Percentiles rank a stretch among this genome's conserved stretches.
phyloP scores from a whole-genome alignment of 1,140 invertebrate species.

The Spodoptera frugiperda region DNA sequence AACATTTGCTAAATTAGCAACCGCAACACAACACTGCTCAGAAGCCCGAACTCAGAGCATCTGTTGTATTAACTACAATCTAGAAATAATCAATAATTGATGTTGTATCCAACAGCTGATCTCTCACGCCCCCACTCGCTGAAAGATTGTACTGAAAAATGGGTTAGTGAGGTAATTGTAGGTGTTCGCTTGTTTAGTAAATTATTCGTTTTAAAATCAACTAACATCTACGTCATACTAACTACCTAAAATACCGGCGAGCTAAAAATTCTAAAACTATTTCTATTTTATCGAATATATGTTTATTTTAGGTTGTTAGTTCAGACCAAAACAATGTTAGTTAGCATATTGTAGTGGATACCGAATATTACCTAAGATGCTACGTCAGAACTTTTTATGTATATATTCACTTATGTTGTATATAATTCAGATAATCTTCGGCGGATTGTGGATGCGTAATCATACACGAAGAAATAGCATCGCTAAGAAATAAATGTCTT shows the following conservation, averaged over 20 bases:
- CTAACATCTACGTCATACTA: constrained; percentile 36
- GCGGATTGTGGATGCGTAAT: too few species aligned
- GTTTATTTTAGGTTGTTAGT: constrained; percentile 25
- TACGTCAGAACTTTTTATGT: constrained; percentile 13
- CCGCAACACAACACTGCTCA: background rate
- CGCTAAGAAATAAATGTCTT: too few species aligned
- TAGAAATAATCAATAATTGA: constrained; percentile 36
- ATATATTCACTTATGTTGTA: background rate
- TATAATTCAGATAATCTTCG: too few species aligned
- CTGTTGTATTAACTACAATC: background rate
- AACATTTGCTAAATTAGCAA: background rate
- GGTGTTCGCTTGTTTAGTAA: constrained; percentile 25
- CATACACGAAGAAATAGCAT: too few species aligned
- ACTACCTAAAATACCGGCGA: constrained; percentile 24
- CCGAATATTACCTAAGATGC: background rate
- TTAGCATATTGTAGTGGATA: constrained; percentile 13
- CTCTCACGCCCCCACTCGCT: background rate
- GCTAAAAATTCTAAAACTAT: constrained; percentile 32
- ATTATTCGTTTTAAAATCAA: constrained; percentile 34
- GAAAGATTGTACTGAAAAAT: constrained; percentile 35
- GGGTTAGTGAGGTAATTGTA: constrained; percentile 28
- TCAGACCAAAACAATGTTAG: constrained; percentile 26
- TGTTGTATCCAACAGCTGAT: constrained; percentile 25
- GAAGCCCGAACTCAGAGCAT: background rate
- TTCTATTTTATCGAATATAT: constrained; percentile 26